These are phyloP conservation scores for Volucella bombylans DNA, from an alignment of 2,888 invertebrate genomes.

Conservation along the genomic window DNA sequence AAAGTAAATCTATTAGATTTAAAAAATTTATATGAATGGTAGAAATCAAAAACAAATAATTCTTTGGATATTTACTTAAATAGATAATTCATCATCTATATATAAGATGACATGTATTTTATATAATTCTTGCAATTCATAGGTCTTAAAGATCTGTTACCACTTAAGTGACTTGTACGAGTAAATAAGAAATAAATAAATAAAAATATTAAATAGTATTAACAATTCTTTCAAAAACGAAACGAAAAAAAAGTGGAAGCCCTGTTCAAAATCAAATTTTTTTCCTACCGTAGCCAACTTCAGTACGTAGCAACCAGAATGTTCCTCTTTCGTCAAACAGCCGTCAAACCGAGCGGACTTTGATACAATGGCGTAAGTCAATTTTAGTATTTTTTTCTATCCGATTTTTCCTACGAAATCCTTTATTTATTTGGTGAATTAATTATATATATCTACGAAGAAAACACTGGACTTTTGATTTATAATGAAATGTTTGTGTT, in stretches of 20 bases:
- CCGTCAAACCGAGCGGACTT: constrained; percentile 63
- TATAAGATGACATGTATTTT: too few species aligned
- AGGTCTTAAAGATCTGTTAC: too few species aligned
- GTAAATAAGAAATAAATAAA: too few species aligned
- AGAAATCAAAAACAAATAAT: too few species aligned
- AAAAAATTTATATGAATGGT: too few species aligned
- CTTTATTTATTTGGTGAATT: constrained; percentile 27
- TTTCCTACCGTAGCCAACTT: constrained; percentile 43
- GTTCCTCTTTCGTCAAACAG: constrained; percentile 63
- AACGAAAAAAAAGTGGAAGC: background rate
- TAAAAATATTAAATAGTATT: too few species aligned
- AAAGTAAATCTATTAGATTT: too few species aligned
- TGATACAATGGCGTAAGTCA: constrained; percentile 80
- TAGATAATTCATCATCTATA: too few species aligned
- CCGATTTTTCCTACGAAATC: constrained; percentile 39
- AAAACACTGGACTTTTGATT: background rate
- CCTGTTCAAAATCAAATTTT: background rate
- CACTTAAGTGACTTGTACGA: too few species aligned
- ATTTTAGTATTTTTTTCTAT: constrained; percentile 63
- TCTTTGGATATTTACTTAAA: too few species aligned
- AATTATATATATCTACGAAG: constrained; percentile 55
- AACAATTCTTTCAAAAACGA: too few species aligned
- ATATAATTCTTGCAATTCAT: too few species aligned
- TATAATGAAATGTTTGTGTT: constrained; percentile 5
- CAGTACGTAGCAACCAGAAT: background rate